Evolutionary conservation across 2,888 invertebrate species (phyloP).

Genomic region (Tenodera sinensis): DNA sequence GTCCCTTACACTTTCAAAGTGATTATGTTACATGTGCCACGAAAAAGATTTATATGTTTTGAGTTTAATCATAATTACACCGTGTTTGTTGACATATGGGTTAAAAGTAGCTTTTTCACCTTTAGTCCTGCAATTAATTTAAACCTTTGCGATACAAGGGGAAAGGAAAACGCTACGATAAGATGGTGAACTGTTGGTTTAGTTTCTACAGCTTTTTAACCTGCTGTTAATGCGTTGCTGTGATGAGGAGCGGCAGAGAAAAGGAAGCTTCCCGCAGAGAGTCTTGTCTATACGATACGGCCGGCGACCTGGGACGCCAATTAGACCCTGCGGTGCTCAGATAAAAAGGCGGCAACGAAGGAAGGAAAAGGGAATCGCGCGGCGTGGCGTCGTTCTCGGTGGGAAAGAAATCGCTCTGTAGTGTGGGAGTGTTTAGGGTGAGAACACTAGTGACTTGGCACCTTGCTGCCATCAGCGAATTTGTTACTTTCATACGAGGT

Average conservation of each 20-base stretch:
- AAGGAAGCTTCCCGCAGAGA: neutral
- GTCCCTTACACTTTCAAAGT: no score
- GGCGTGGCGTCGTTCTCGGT: neutral
- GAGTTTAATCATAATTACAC: no score
- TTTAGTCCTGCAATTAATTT: no score
- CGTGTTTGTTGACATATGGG: no score
- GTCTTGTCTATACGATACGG: neutral
- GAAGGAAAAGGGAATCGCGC: neutral
- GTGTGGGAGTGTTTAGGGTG: neutral
- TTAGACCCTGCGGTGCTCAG: constrained; percentile 5
- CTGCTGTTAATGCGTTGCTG: neutral
- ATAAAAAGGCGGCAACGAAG: neutral
- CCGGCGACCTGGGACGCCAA: constrained; percentile 10
- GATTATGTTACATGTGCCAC: no score
- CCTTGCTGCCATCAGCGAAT: neutral
- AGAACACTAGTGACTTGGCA: neutral
- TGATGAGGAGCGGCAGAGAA: neutral
- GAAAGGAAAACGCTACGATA: no score
- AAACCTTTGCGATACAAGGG: no score
- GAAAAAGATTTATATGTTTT: no score
- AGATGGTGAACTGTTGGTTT: neutral
- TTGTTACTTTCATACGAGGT: no score
- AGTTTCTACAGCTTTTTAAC: neutral
- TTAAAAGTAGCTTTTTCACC: no score
- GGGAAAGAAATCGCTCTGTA: neutral